Evolutionary conservation across 2,888 invertebrate species (phyloP), one percentile per base, ranked within the genome.

Genomic region (Oithona nana): DNA sequence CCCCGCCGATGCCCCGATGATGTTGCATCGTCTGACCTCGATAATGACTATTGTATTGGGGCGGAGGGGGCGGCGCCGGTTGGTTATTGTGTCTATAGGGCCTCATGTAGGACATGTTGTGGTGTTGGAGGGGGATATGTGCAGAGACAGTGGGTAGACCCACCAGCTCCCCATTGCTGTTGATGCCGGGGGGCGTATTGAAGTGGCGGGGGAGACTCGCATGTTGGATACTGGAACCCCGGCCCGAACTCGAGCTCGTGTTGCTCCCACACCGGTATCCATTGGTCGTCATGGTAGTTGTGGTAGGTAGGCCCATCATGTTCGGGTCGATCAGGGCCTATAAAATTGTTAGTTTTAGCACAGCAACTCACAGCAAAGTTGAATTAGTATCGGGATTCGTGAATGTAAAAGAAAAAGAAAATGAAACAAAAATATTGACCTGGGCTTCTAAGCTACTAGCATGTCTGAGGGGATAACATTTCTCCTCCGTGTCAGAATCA

Each of bases 131-230:
- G 54, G 54, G 26, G 54, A 54, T 16, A 16, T 54, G 54, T 20
- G 13, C 54, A 11, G 54, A 54, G 13, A 54, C 54, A 54, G 54
- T 54, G 54, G 54, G 54, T 26, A 54, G 54, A n/a, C n/a, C n/a
- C n/a, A n/a, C n/a, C n/a, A n/a, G 22, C 54, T 54, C 13, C 13
- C 26, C 54, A 24, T n/a, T 54, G 54, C 16, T 22, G 22, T 20
- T 26, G 54, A n/a, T 20, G 22, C 22, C 54, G 54, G 16, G n/a
- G n/a, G 39, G 6, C 39, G 39, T 16, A 39, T 39, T 39, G 49
- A 50, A 59, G 28, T 59, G 59, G 24, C 59, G 49, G 13, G 59
- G 59, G 22, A 59, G 29, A 59, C 59, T 59, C 59, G 24, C 28
- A 59, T 59, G 59, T 8, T 59, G 24, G 28, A 28, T 57, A 28